Evolutionary conservation across 2,113 vertebrate genomes (phyloP).

Genomic region (Ammodramus savannarum): DNA sequence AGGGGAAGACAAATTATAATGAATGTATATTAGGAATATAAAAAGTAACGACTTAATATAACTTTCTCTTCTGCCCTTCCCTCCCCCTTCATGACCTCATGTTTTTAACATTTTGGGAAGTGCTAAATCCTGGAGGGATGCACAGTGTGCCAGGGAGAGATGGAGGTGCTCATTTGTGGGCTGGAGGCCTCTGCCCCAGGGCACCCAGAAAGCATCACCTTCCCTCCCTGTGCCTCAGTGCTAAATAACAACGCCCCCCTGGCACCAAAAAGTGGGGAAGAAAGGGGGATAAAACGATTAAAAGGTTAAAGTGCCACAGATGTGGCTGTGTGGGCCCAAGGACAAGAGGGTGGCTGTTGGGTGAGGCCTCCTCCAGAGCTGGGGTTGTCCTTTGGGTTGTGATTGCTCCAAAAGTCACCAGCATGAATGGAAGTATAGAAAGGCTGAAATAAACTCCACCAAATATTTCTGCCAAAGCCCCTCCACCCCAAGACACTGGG

Average conservation of each 20-base stretch:
- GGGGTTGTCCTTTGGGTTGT: not conserved
- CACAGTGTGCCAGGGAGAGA: not conserved
- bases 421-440: not conserved
- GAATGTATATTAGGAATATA: not conserved
- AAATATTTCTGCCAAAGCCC: not conserved
- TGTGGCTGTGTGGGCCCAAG: not conserved
- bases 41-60: conserved; percentile 26
- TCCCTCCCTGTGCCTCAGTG: not conserved
- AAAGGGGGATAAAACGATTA: not conserved
- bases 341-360: not conserved
- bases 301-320: not conserved
- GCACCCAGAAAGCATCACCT: not conserved
- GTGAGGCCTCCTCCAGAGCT: not conserved
- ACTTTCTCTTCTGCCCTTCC: not conserved
- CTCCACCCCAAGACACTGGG: not conserved
- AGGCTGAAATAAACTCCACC: not conserved
- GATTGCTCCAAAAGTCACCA: not conserved
- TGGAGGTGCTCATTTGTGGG: not conserved
- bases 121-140: not conserved
- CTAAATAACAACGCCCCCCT: accelerated
- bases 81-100: not conserved
- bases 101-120: not conserved
- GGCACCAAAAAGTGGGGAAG: not conserved
- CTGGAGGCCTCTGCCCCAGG: not conserved
- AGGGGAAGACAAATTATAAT: not conserved